phyloP scores from a whole-genome alignment of 2,888 invertebrate species.

The Perdita meconis region DNA sequence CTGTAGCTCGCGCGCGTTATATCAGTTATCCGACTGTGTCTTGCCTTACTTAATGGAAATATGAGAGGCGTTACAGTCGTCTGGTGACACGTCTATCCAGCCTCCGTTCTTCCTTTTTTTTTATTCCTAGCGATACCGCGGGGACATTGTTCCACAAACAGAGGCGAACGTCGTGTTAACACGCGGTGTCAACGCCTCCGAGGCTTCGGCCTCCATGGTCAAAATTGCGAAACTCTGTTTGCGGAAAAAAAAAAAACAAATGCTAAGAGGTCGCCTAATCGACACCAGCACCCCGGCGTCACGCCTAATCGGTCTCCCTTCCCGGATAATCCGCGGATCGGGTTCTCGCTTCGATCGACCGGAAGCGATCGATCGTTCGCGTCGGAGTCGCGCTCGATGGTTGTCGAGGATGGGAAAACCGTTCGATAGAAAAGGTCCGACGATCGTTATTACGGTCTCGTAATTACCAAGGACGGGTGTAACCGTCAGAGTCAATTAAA shows the following conservation, averaged over 20 bases:
- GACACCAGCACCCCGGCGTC: neutral
- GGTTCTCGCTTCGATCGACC: neutral
- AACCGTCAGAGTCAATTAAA: constrained; percentile 55
- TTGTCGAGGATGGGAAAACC: neutral
- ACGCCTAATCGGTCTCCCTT: neutral
- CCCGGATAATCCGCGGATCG: neutral
- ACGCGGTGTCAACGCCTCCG: constrained; percentile 7
- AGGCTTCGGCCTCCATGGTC: constrained; percentile 2
- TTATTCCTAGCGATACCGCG: constrained; percentile 66
- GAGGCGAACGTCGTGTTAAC: constrained; percentile 15
- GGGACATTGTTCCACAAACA: constrained; percentile 61
- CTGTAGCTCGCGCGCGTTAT: constrained; percentile 63
- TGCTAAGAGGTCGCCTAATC: constrained; percentile 9
- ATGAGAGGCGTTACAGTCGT: constrained; percentile 75
- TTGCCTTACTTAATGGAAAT: constrained; percentile 79
- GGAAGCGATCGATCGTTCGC: neutral
- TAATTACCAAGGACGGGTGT: constrained; percentile 39
- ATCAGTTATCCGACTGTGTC: constrained; percentile 56
- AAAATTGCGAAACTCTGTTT: constrained; percentile 23
- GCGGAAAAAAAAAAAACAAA: neutral
- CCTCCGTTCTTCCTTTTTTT: constrained; percentile 21
- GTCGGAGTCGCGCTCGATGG: neutral
- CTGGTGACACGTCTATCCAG: constrained; percentile 55
- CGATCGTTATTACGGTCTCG: constrained; percentile 13
- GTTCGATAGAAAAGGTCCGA: neutral